Base-by-base conservation (phyloP, 1,140 invertebrate species). In the Rhagoletis pomonella region DNA sequence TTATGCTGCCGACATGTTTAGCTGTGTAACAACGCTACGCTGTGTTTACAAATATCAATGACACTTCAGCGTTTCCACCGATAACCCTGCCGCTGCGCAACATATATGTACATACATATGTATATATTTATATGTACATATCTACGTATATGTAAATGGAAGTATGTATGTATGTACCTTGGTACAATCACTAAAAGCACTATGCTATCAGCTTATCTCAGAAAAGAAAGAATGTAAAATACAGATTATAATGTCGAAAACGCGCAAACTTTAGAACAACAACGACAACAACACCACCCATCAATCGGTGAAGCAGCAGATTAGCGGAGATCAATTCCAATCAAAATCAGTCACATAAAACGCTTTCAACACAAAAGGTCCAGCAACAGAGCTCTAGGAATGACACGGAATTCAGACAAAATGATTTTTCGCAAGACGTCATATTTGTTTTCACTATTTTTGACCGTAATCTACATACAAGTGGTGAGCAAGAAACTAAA, bases 241-340 rank as follows among this genome's bases (percentile, higher is more conserved):
- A 73, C 67, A 14, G 17, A 73, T 73, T 14, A 42, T 12, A 73
- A 67, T 47, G n/a, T n/a, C n/a, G n/a, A n/a, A n/a, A n/a, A n/a
- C n/a, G n/a, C n/a, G n/a, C n/a, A 44, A 69, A 47, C 1, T 6
- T 9, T 17, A 69, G 12, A n/a, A n/a, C n/a, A n/a, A n/a, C n/a
- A n/a, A n/a, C n/a, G n/a, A n/a, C n/a, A 69, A 69, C 39, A 39
- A 84, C 77, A 87, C 65, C 29, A 86, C 65, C 42, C 42, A 73
- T 42, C 17, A 44, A 4, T 17, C 42, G 10, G 14, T 73, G 44
- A 39, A 73, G 67, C 67, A 17, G 17, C 39, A 4, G 67, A 42
- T 73, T 47, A 39, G 67, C 67, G 1, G 42, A 10, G 67, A 47
- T 47, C n/a, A 10, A 12, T 81, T 55, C 4, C 73, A 42, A 55